These are phyloP conservation scores for Octodon degus DNA, from an alignment of 2,113 vertebrate genomes.

Conservation along the genomic window DNA sequence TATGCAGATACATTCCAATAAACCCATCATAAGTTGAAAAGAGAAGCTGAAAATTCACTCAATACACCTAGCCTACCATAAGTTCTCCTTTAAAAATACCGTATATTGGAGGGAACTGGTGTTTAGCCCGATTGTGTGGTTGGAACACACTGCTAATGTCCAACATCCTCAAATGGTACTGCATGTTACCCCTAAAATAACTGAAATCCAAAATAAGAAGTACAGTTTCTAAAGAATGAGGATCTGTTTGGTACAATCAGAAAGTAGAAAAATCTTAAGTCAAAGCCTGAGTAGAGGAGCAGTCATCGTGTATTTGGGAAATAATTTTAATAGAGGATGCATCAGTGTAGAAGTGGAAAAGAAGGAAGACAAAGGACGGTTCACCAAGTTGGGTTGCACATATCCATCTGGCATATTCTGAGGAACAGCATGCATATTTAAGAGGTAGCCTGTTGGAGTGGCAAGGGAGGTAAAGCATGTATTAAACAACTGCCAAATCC, in stretches of 20 bases:
- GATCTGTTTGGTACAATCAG: neutral
- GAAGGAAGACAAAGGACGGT: neutral
- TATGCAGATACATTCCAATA: neutral
- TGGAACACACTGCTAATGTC: neutral
- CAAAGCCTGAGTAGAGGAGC: neutral
- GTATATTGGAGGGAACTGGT: neutral
- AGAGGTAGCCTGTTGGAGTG: no score
- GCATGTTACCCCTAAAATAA: neutral
- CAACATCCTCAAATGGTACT: neutral
- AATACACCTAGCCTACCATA: neutral
- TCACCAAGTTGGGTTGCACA: neutral
- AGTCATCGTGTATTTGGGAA: neutral
- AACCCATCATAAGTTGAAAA: neutral
- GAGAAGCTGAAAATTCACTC: neutral
- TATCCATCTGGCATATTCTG: neutral
- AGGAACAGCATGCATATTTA: neutral
- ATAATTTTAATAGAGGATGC: neutral
- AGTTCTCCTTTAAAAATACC: neutral
- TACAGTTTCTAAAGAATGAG: neutral
- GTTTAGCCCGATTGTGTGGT: neutral
- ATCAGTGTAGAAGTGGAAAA: neutral
- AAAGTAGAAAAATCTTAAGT: neutral
- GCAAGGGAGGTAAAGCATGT: neutral
- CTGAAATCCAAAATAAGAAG: neutral
- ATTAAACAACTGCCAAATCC: neutral